Base-by-base conservation (phyloP, 2,888 invertebrate genomes). In the Malthinus seriepunctatus region DNA sequence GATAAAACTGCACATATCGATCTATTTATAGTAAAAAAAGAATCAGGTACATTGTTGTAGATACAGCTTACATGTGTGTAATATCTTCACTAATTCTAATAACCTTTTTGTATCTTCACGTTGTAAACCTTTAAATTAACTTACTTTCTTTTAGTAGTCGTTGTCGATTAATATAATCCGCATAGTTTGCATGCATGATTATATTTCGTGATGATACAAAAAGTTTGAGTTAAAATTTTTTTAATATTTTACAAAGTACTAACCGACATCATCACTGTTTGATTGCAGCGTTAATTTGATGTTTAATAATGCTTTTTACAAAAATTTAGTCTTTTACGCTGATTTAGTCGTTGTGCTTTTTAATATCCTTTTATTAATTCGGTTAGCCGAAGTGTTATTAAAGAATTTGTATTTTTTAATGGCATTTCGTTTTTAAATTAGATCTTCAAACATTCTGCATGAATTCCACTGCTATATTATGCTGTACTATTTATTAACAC, bases 391-490 rank as follows among this genome's bases (percentile, higher is more conserved):
- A 60, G 51, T 60, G 60, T 45, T 53, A 58, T 60, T 47, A 58
- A 62, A 60, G 57, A 31, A 37, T 3, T 58, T 53, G 31, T 51
- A 14, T 39, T 56, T 61, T 51, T 62, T 58, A 38, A 52, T 58
- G 60, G 45, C 51, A 54, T 55, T 58, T 63, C 32, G 44, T 51
- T 10, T 45, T 42, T 49, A 35, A 32, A 46, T 48, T 60, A 73
- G 75, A 75, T 76, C 75, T 77, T 78, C 79, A 79, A 79, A 78
- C 78, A 79, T 79, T 79, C 79, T 79, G 79, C 79, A 78, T 79
- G 78, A 69, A 66, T 65, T 63, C 67, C 67, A 67, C 66, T 64
- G 67, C 62, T 67, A 67, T 64, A 64, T 64, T 65, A 66, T 66
- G 69, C 69, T 64, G 65, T 63, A 68, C 62, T 65, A 63, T 63